phyloP scores from a whole-genome alignment of 1,140 invertebrate species.

The Notospermus geniculatus region DNA sequence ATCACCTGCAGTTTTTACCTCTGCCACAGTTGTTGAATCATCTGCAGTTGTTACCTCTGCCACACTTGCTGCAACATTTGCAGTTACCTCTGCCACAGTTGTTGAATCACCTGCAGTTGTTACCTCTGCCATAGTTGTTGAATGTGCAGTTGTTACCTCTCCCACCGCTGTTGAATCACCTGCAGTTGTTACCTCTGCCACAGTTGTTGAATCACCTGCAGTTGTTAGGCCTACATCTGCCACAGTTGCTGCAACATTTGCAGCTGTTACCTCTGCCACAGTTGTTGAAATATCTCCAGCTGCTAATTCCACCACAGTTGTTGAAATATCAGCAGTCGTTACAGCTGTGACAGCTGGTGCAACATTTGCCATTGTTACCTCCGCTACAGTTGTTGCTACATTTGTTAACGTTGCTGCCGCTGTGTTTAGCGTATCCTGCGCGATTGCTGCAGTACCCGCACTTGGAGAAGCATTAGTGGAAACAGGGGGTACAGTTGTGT shows the following conservation, averaged over 20 bases:
- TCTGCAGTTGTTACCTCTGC: neutral
- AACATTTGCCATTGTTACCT: too few relatives aligned
- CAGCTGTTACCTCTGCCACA: neutral
- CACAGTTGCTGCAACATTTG: neutral
- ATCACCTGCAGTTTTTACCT: too few relatives aligned
- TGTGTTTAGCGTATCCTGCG: neutral
- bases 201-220: neutral
- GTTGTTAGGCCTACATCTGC: neutral
- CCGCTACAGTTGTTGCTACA: neutral
- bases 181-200: conserved; percentile 1
- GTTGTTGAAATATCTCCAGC: neutral
- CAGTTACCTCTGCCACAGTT: neutral
- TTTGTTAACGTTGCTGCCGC: neutral
- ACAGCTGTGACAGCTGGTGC: neutral
- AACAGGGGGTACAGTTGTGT: neutral
- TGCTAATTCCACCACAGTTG: neutral
- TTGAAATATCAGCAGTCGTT: neutral
- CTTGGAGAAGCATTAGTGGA: too few relatives aligned
- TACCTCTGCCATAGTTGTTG: neutral
- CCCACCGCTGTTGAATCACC: neutral
- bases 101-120: neutral
- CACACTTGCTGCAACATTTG: neutral
- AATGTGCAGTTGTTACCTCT: neutral
- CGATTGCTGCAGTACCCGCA: too few relatives aligned
- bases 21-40: neutral